Base-by-base conservation (phyloP, 2,113 vertebrate genomes). In the Miniopterus natalensis region DNA sequence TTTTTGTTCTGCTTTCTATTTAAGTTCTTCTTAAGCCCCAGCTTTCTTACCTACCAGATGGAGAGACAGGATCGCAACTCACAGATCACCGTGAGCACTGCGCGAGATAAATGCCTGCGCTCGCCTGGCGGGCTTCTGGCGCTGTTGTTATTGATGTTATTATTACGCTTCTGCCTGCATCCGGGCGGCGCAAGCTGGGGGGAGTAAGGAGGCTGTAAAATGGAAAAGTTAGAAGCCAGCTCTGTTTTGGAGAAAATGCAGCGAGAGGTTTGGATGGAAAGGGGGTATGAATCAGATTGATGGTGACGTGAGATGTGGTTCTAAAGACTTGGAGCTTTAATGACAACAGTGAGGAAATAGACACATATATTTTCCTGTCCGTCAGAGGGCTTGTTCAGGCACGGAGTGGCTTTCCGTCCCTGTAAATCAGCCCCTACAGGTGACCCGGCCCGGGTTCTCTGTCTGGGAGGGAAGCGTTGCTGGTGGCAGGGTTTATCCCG, bases 401-500 rank as follows among this genome's bases (percentile, higher is more conserved):
- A 78, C 20, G 49, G 88, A 81, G 51, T 81, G 12, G 84, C 8
- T 55, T 83, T 88, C 96, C 78, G 92, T 94, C 63, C 57, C 49
- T 78, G 17, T 75, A 91, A 96, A 97, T 95, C 78, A 91, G 86
- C 94, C 95, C 68, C 51, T 68, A 92, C 77, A 95, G 95, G 91
- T 96, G 94, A 97, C 95, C 95, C 84, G 84, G 86, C 80, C 70
- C 70, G 42, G 91, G 93, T 87, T 94, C 81, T 91, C 83, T 81
- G 53, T 90, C 66, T 96, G 79, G 89, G 83, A 84, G 95, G 86
- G 83, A 95, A 92, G 66, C 3, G 8, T 84, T 88, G 91, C 85
- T 96, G 75, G 29, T 73, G 79, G 83, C 91, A 94, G 95, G 65
- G 93, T 94, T 95, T 97, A 97, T 80, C 96, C 94, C 88, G 12